These are phyloP conservation scores for Ligdia adustata DNA, from an alignment of 2,888 invertebrate species.

Conservation along the genomic window DNA sequence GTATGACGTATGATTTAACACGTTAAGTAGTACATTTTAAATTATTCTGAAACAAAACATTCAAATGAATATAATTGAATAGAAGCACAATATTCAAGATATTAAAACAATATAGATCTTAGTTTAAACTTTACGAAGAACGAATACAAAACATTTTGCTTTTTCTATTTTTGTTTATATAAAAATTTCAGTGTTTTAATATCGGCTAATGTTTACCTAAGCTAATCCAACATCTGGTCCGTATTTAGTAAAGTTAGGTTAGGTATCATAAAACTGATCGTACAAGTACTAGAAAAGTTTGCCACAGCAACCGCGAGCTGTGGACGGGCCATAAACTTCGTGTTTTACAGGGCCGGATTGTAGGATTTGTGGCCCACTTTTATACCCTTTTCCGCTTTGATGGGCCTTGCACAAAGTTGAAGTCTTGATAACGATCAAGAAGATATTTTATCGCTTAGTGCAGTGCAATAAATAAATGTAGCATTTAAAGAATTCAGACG, in stretches of 20 bases:
- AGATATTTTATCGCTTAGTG: constrained; percentile 9
- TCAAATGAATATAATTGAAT: too few species aligned
- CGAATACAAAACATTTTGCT: too few species aligned
- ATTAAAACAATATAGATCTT: too few species aligned
- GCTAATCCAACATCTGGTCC: constrained; percentile 9
- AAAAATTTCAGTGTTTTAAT: too few species aligned
- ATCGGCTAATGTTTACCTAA: constrained; percentile 13
- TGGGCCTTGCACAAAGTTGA: constrained; percentile 5
- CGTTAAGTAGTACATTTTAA: too few species aligned
- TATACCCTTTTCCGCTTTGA: background rate
- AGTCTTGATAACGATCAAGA: constrained; percentile 5
- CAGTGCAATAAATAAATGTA: background rate
- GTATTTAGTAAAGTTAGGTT: constrained; percentile 12
- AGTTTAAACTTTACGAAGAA: too few species aligned
- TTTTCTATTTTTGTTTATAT: too few species aligned
- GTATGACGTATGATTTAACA: too few species aligned
- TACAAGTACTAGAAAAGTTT: constrained; percentile 34
- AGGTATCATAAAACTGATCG: constrained; percentile 28
- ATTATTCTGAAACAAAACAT: too few species aligned
- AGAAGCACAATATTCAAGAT: too few species aligned
- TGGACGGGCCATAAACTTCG: constrained; percentile 23
- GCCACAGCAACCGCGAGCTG: constrained; percentile 25
- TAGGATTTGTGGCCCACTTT: constrained; percentile 11
- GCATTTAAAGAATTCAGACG: too few species aligned
- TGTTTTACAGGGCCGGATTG: constrained; percentile 21